Evolutionary conservation across 2,888 invertebrate genomes (phyloP), one percentile per base, ranked within the genome.

Genomic region (Hydriomena furcata): DNA sequence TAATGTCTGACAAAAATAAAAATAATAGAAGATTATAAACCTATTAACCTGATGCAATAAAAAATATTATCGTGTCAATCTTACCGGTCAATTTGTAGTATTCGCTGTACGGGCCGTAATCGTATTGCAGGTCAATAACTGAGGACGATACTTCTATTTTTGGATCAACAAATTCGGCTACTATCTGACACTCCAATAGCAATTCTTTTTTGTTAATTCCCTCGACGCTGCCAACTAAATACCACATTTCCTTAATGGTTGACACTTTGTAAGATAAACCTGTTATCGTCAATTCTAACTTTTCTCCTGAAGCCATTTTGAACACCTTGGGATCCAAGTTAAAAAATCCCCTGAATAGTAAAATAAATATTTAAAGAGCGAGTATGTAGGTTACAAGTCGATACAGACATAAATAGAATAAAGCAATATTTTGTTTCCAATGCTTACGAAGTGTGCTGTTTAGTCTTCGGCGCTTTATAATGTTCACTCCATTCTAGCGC

Each of bases 151-250:
- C 71, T 52, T 85, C 77, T 35, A 94, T 80, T 64, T 84, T 83
- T 0, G 94, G 93, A 59, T 93, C 91, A 0, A 92, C 89, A 65
- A 94, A 93, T 49, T 87, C 91, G 0, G 92, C 92, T 25, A 71
- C 73, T 37, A 93, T 74, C 52, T 76, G 77, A 57, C 92, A 91
- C 36, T 83, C 82, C 17, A 92, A 71, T 27, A 93, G 73, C 30
- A 91, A 63, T 60, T 91, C 90, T 35, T 91, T 91, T 67, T 91
- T 92, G 41, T 87, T 89, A 2, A 87, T 81, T 2, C 91, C 91
- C 35, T 92, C 91, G 1, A 92, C 84, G 32, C 88, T 81, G 7
- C 92, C 92, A 37, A 92, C 84, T 52, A 93, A 82, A 69, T 92
- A 92, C 91, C 93, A 93, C 62, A 84, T 83, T 73, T 93, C 93